These are phyloP conservation scores for Cepaea nemoralis DNA, from an alignment of 1,140 invertebrate species.

Conservation along the genomic window DNA sequence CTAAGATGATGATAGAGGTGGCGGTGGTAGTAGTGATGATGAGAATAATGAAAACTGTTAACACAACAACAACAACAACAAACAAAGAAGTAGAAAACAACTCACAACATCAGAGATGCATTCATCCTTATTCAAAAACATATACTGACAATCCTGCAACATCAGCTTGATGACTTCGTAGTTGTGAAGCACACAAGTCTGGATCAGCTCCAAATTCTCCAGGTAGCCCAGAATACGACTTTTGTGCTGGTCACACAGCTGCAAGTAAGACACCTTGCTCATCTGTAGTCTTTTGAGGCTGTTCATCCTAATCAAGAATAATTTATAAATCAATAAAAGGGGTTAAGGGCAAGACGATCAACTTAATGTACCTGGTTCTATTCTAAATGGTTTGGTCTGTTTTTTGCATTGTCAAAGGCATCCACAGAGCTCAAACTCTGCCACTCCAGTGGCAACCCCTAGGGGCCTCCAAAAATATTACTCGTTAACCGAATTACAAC, in stretches of 20 bases:
- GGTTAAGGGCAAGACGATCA: no score
- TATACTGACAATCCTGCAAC: conserved; percentile 83
- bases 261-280: conserved; percentile 73
- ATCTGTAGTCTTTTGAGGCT: conserved; percentile 32
- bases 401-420: no score
- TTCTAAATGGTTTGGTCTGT: no score
- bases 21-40: no score
- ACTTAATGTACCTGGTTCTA: no score
- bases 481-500: no score
- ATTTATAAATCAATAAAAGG: neutral
- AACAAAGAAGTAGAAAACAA: conserved; percentile 1
- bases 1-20: no score
- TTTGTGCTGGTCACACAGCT: conserved; percentile 83
- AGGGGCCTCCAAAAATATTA: no score
- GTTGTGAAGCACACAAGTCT: conserved; percentile 87
- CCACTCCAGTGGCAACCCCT: no score
- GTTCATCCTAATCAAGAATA: conserved; percentile 21
- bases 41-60: no score
- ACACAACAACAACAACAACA: conserved; percentile 9
- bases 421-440: no score
- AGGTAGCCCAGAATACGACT: conserved; percentile 82
- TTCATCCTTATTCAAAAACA: conserved; percentile 85
- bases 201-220: conserved; percentile 82
- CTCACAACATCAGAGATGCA: conserved; percentile 51
- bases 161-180: conserved; percentile 86